Conservation (phyloP, 2,113 vertebrate species). For the Mobula hypostoma region DNA sequence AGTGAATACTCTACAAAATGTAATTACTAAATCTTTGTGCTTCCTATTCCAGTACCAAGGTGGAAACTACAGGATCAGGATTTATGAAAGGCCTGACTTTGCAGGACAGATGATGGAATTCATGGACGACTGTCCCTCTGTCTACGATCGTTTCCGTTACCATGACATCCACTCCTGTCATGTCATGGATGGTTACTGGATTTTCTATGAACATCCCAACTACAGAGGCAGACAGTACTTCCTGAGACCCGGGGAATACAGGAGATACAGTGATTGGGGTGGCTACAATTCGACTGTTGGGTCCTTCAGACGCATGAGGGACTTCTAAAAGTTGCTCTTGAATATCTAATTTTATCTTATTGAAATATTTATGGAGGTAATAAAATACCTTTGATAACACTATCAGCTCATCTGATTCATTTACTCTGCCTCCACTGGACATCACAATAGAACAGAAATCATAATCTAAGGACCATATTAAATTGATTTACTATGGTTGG, state of each 20-base stretch:
- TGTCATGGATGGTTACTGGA: slow-evolving; percentile 11
- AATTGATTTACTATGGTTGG: too few relatives aligned
- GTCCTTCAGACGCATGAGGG: background rate
- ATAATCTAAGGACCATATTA: too few relatives aligned
- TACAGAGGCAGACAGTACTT: slow-evolving; percentile 19
- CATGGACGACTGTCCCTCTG: background rate
- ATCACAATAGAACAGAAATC: too few relatives aligned
- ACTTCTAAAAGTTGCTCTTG: background rate
- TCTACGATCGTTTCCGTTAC: slow-evolving; percentile 7
- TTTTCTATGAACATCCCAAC: slow-evolving; percentile 15
- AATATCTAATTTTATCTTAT: background rate
- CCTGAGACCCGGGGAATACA: slow-evolving; percentile 23
- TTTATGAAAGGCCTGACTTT: slow-evolving; percentile 19
- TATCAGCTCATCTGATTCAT: too few relatives aligned
- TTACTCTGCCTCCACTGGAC: too few relatives aligned
- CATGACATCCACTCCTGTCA: slow-evolving; percentile 6
- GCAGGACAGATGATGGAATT: slow-evolving; percentile 28
- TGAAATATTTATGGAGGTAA: background rate
- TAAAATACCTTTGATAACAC: too few relatives aligned
- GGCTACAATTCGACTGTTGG: background rate
- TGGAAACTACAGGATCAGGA: background rate
- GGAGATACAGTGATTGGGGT: background rate
- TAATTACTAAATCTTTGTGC: too few relatives aligned
- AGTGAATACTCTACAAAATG: too few relatives aligned
- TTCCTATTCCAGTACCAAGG: background rate